Percentiles rank a stretch among this genome's conserved stretches.
Evolutionary conservation across 2,888 invertebrate species (phyloP).

Genomic region (Cephus sareptanus): DNA sequence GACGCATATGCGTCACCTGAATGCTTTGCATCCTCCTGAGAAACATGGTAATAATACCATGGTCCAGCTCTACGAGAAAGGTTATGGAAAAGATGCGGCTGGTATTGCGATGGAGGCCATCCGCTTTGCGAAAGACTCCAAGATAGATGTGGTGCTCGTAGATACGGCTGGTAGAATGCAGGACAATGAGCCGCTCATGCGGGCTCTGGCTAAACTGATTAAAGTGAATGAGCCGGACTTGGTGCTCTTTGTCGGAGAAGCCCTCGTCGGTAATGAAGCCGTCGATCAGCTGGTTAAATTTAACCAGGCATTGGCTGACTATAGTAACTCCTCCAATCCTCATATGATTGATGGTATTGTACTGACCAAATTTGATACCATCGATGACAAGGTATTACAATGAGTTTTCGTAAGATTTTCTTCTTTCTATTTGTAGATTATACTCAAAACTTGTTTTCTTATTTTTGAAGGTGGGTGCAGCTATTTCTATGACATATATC

Average conservation of each 20-base stretch:
- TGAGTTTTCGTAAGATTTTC: background rate
- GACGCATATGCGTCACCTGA: slow-evolving; percentile 92
- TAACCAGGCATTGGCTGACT: slow-evolving; percentile 97
- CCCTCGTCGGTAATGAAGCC: slow-evolving; percentile 99
- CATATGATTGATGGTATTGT: slow-evolving; percentile 99
- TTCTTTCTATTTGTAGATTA: background rate
- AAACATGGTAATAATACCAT: slow-evolving; percentile 78
- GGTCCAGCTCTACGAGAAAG: slow-evolving; percentile 98
- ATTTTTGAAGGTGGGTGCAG: slow-evolving; percentile 84
- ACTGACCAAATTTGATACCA: slow-evolving; percentile 99
- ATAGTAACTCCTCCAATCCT: slow-evolving; percentile 78
- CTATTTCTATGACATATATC: slow-evolving; percentile 99
- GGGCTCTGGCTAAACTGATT: slow-evolving; percentile 96
- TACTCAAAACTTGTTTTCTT: slow-evolving; percentile 3
- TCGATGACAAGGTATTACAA: slow-evolving; percentile 89
- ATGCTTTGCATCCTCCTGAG: slow-evolving; percentile 89
- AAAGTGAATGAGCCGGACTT: slow-evolving; percentile 97
- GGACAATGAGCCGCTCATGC: slow-evolving; percentile 99
- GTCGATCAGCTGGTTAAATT: slow-evolving; percentile 99
- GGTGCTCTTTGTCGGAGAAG: slow-evolving; percentile 99
- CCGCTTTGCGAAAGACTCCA: slow-evolving; percentile 83
- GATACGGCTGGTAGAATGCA: slow-evolving; percentile 99
- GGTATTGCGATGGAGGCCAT: slow-evolving; percentile 99
- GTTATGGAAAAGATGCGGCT: slow-evolving; percentile 98
- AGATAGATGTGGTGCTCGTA: slow-evolving; percentile 92